These are phyloP conservation scores for Pseudopodoces humilis DNA, from an alignment of 2,113 vertebrate species.

Conservation along the genomic window DNA sequence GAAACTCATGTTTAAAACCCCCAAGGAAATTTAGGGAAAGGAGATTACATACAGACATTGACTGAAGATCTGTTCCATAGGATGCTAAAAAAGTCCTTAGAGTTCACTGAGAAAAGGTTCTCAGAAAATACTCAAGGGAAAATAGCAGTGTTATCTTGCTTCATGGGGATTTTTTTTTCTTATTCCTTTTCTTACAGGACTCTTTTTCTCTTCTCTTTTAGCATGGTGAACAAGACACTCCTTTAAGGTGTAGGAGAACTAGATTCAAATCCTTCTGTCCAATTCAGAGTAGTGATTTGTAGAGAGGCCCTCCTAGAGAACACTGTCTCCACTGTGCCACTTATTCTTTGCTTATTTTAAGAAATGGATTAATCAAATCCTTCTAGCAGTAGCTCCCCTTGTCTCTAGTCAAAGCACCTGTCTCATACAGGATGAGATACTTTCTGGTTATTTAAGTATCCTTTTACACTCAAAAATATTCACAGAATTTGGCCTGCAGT, in stretches of 20 bases:
- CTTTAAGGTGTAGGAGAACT: background rate
- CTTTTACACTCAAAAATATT: background rate
- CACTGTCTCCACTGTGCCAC: background rate
- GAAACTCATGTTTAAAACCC: background rate
- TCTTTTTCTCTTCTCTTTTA: background rate
- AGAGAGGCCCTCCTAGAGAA: background rate
- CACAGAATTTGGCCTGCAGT: background rate
- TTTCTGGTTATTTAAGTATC: background rate
- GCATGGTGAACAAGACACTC: background rate
- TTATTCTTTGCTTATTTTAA: background rate
- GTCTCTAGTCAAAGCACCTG: background rate
- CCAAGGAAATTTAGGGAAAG: background rate
- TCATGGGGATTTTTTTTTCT: background rate
- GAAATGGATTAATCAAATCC: background rate
- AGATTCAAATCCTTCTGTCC: background rate
- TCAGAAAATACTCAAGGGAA: background rate
- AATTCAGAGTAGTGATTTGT: background rate
- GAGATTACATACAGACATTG: background rate
- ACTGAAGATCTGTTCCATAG: background rate
- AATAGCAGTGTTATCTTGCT: background rate
- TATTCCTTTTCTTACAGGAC: background rate
- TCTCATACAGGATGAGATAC: background rate
- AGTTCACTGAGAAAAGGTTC: background rate
- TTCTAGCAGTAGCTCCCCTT: background rate
- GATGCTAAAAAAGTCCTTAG: background rate